Base-by-base conservation (phyloP, 1,140 invertebrate species). In the Akabosia matsudoensis region DNA sequence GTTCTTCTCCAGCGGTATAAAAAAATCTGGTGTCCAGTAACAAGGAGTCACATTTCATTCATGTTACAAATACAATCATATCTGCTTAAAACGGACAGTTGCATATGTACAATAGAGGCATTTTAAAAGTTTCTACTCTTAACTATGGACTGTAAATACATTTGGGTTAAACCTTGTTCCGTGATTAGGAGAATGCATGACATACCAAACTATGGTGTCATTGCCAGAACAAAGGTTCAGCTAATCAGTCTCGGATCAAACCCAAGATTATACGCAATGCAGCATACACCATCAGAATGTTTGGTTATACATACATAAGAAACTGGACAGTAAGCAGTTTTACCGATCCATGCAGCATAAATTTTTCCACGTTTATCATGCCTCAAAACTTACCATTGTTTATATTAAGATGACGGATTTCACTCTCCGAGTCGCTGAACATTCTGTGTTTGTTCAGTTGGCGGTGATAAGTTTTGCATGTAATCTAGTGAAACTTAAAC, bases 371-470 rank as follows among this genome's bases (percentile, higher is more conserved):
- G n/a, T 45, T 18, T 10, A 45, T 45, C 7, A 45, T 45, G 7
- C 37, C 37, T 18, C 37, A 7, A 45, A 30, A 31, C 61, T 67
- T 31, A 67, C 61, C 61, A 67, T 67, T 67, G 22, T 67, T 67
- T 28, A 67, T 67, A 31, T 67, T 67, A 10, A 67, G 61, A 16
- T 31, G 61, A 3, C n/a, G 61, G 31, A 16, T 28, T 10, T 67
- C 61, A 67, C 61, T 67, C 7, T 67, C 61, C 2, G 61, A 67
- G 31, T 67, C 61, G n/a, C 61, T 67, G n/a, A 67, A 67, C 61
- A 67, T 67, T 31, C 31, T 67, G 7, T 45, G n/a, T 45, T 7
- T 45, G 18, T 45, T 18, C 7, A 10, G 37, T 45, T 45, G 18
- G 37, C n/a, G n/a, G n/a, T n/a, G n/a, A 45, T 18, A 45, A 7